These are phyloP conservation scores for Dromaius novaehollandiae DNA, from an alignment of 2,113 vertebrate species.

Conservation along the genomic window DNA sequence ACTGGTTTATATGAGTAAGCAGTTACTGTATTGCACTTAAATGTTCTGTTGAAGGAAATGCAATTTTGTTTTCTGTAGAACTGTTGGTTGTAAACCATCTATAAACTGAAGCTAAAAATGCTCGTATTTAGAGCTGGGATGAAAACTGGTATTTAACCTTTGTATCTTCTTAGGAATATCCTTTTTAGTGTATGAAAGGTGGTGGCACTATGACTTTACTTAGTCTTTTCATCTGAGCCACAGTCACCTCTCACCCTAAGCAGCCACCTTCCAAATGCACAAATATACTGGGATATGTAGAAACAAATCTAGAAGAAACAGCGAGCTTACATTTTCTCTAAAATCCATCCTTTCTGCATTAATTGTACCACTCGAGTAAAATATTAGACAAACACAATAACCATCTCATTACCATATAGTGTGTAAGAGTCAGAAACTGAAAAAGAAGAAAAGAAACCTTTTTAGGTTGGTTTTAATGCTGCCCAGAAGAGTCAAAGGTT, in stretches of 20 bases:
- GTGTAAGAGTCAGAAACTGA: conserved; percentile 24
- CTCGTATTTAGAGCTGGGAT: conserved; percentile 79
- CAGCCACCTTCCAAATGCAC: conserved; percentile 56
- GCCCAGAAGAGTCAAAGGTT: conserved; percentile 78
- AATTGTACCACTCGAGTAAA: conserved; percentile 26
- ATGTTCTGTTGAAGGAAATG: conserved; percentile 79
- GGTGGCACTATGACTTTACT: conserved; percentile 64
- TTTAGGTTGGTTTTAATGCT: conserved; percentile 67
- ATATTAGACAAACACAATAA: neutral
- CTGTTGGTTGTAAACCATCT: conserved; percentile 79
- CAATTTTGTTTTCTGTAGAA: conserved; percentile 80
- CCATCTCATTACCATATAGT: conserved; percentile 53
- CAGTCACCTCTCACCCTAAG: conserved; percentile 68
- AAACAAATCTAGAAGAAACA: conserved; percentile 54
- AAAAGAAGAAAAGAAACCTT: conserved; percentile 23
- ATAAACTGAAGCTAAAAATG: conserved; percentile 73
- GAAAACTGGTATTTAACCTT: conserved; percentile 80
- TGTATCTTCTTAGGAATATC: conserved; percentile 75
- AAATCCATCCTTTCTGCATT: conserved; percentile 54
- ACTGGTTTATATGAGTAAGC: conserved; percentile 79
- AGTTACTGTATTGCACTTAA: conserved; percentile 83
- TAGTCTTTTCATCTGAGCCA: conserved; percentile 72
- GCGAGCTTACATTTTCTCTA: conserved; percentile 36
- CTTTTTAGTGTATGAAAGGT: conserved; percentile 67
- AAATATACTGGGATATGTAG: conserved; percentile 38